A percentile compares a stretch with the other conserved stretches of the same genome.
phyloP scores from a whole-genome alignment of 2,888 invertebrate genomes.

The Tetragonula carbonaria region DNA sequence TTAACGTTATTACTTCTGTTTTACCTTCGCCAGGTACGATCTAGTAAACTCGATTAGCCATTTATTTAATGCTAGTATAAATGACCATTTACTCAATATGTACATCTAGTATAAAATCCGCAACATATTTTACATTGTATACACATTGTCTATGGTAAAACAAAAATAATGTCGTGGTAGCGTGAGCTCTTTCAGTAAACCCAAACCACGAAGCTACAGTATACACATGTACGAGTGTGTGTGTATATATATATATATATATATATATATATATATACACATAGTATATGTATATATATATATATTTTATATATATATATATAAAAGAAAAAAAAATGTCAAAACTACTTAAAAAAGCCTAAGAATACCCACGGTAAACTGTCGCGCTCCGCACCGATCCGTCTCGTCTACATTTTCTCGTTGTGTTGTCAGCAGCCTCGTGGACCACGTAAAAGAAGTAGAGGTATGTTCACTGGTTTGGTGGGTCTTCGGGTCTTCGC shows the following conservation, averaged over 20 bases:
- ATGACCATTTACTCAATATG: neutral
- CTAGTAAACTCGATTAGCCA: neutral
- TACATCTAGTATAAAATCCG: neutral
- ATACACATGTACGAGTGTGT: neutral
- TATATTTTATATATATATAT: too few species aligned
- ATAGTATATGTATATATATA: too few species aligned
- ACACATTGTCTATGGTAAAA: neutral
- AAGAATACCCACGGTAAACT: constrained; percentile 79
- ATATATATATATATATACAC: too few species aligned
- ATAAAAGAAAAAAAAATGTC: neutral
- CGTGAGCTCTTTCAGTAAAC: neutral
- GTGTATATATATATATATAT: too few species aligned
- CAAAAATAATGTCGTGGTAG: constrained; percentile 20
- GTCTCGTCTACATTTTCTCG: constrained; percentile 81
- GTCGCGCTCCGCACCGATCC: constrained; percentile 80
- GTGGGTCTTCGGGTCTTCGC: constrained; percentile 73
- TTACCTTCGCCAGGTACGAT: neutral
- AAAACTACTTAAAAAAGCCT: neutral
- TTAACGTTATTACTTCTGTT: constrained; percentile 11
- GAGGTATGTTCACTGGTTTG: constrained; percentile 59
- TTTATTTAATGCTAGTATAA: too few species aligned
- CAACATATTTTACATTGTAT: neutral
- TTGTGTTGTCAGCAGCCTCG: constrained; percentile 71
- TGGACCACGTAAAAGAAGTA: constrained; percentile 67
- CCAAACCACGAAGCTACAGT: constrained; percentile 15